These are phyloP conservation scores for Orbicella faveolata DNA, from an alignment of 64 coral and sea anemone genomes.

Conservation along the genomic window DNA sequence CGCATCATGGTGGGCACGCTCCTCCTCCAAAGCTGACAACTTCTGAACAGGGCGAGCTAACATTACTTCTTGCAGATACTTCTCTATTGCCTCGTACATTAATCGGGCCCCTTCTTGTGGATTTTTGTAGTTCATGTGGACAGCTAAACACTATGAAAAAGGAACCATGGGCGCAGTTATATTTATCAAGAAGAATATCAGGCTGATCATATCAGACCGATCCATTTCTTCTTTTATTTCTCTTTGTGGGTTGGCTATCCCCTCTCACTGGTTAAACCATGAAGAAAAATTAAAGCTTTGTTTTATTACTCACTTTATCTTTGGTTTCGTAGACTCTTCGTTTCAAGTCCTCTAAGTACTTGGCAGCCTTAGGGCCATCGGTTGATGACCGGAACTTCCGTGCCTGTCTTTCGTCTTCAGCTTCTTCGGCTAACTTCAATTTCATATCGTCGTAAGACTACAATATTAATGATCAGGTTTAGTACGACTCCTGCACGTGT, in stretches of 20 bases:
- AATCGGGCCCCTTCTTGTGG: slow-evolving; percentile 77
- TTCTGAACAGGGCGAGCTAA: slow-evolving; percentile 33
- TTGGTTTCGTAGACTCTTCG: slow-evolving; percentile 57
- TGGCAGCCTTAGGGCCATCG: slow-evolving; percentile 74
- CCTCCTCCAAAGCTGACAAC: slow-evolving; percentile 59
- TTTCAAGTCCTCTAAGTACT: slow-evolving; percentile 71
- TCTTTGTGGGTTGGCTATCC: not conserved
- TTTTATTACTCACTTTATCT: slow-evolving; percentile 50
- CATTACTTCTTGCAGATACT: slow-evolving; percentile 64
- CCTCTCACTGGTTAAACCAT: not conserved
- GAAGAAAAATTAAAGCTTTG: too few species aligned
- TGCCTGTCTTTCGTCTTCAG: slow-evolving; percentile 61
- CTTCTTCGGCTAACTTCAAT: slow-evolving; percentile 53
- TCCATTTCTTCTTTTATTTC: not conserved
- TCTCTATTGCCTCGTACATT: slow-evolving; percentile 86
- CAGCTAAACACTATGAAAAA: slow-evolving; percentile 63
- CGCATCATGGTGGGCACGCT: slow-evolving; percentile 60
- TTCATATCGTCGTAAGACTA: slow-evolving; percentile 88
- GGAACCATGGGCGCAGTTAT: not conserved
- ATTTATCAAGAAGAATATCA: not conserved
- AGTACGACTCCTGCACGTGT: not conserved
- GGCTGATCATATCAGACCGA: not conserved
- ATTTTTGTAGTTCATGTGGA: slow-evolving; percentile 77
- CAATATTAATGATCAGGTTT: not conserved
- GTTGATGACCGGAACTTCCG: slow-evolving; percentile 75